Evolutionary conservation across 2,888 invertebrate species (phyloP), one percentile per base, ranked within the genome.

Genomic region (Frankliniella fusca): DNA sequence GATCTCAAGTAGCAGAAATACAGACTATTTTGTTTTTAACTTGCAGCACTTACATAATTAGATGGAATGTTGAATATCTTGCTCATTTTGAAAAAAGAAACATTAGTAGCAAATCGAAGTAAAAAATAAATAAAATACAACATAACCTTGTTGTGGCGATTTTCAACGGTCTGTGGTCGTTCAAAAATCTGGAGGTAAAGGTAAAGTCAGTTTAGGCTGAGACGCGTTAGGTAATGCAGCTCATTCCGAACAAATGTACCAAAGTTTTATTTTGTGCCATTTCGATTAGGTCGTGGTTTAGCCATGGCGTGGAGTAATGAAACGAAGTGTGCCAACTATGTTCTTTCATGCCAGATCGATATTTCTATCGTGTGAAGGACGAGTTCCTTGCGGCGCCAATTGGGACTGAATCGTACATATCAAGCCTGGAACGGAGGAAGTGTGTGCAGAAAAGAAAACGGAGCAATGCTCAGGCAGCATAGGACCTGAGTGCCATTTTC

Each of bases 351-450:
- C 38, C 38, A 38, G 38, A 3, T 38, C 38, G 38, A 38, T 38
- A 38, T 38, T 38, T 38, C 38, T 38, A 38, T 38, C 38, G 2
- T 38, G 5, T 38, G 38, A 38, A 38, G 38, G 38, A 38, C 38
- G 38, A 5, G 38, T 38, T 38, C 38, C 38, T 38, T 38, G 38
- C 2, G 38, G 38, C 38, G 5, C 38, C 38, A 38, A 38, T 38
- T 5, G 70, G 27, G 70, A 27, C 27, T 20, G 70, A 76, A 76
- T 76, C 70, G 27, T 76, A 76, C 70, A 76, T 76, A 76, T 76
- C 70, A 76, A 76, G 12, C 23, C 61, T n/a, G 38, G 0, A 61
- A 61, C 18, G 8, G 61, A 38, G 61, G 61, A 61, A 76, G 70
- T 27, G 23, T 27, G 54, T 54, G 38, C 38, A 5, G 5, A 38